A percentile compares a stretch with the other conserved stretches of the same genome.
These are phyloP conservation scores for Heliconius ismenius DNA, from an alignment of 2,888 invertebrate genomes.

Conservation along the genomic window DNA sequence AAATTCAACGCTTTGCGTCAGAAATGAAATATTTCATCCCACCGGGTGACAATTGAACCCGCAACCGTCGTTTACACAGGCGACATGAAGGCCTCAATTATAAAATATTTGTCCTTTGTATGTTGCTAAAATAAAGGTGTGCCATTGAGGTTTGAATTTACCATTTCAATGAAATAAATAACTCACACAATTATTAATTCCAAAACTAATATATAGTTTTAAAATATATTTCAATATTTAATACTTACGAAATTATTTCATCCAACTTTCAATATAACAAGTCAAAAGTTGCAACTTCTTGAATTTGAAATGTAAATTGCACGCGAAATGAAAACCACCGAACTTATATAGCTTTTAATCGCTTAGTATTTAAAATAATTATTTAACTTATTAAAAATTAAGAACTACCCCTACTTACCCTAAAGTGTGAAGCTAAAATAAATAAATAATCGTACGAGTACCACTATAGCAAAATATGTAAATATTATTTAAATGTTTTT, in stretches of 20 bases:
- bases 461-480: no score
- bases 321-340: background rate
- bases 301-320: constrained; percentile 7
- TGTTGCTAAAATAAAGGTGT: background rate
- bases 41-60: no score
- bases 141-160: background rate
- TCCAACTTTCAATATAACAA: constrained; percentile 8
- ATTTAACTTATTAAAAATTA: background rate
- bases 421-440: no score
- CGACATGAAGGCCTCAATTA: no score
- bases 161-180: background rate
- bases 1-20: no score
- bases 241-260: constrained; percentile 17
- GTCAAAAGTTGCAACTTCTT: constrained; percentile 13
- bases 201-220: background rate
- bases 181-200: background rate
- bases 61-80: no score
- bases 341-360: constrained; percentile 16
- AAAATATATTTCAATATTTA: constrained; percentile 7
- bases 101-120: background rate
- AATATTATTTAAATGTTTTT: no score
- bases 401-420: no score
- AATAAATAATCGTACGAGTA: no score
- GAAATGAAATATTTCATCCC: no score
- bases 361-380: background rate